These are phyloP conservation scores for Gallinago media DNA, from an alignment of 2,113 vertebrate genomes.

Conservation along the genomic window DNA sequence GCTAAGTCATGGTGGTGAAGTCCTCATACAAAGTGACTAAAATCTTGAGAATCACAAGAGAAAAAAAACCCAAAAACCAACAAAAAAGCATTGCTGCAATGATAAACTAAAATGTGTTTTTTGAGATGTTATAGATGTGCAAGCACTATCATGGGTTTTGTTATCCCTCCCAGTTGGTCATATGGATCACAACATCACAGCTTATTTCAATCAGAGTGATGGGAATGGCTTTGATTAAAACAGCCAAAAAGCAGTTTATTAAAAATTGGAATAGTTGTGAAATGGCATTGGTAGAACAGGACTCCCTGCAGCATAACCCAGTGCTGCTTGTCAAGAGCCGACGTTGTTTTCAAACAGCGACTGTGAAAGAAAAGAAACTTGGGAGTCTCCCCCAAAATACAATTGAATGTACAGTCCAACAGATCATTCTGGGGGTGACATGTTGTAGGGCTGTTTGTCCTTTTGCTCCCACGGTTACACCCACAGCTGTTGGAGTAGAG, in stretches of 20 bases:
- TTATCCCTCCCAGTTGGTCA: background rate
- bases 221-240: background rate
- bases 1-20: background rate
- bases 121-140: background rate
- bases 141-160: background rate
- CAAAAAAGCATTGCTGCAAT: background rate
- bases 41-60: background rate
- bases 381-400: background rate
- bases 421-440: background rate
- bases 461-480: background rate
- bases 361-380: background rate
- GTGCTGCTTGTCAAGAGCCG: background rate
- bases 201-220: background rate
- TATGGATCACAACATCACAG: background rate
- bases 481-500: background rate
- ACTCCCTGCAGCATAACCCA: background rate
- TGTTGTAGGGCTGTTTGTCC: background rate
- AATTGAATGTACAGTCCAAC: background rate
- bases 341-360: background rate
- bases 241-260: background rate
- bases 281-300: background rate
- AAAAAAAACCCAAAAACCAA: no score
- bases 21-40: background rate
- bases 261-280: background rate
- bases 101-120: background rate